Percentiles rank a stretch among this genome's conserved stretches.
Conservation (phyloP, 2,113 vertebrate genomes). For the Pogonocichla stellata region DNA sequence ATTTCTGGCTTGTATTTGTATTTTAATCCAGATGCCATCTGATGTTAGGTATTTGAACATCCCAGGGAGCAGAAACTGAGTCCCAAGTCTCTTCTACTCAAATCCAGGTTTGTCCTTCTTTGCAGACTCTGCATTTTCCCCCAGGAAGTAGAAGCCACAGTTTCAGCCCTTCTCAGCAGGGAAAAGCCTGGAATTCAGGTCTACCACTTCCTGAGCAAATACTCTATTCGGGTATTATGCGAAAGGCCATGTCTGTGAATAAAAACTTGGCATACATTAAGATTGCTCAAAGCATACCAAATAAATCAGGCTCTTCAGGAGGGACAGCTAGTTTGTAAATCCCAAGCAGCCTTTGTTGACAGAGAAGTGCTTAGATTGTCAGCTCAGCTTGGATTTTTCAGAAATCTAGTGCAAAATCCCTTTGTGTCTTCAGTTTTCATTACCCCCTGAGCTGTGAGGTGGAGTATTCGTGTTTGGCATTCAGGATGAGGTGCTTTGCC, state of each 20-base stretch:
- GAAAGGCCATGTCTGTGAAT: conserved; percentile 19
- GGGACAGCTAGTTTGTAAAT: conserved; percentile 46
- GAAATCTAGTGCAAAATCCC: conserved; percentile 58
- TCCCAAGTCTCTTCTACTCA: background rate
- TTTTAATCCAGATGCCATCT: background rate
- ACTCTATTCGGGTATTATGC: background rate
- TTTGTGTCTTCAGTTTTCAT: conserved; percentile 59
- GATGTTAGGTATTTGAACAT: background rate
- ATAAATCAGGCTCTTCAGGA: conserved; percentile 45
- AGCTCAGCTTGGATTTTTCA: conserved; percentile 57
- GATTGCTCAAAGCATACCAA: conserved; percentile 14
- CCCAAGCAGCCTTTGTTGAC: conserved; percentile 50
- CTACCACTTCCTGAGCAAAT: conserved; percentile 23
- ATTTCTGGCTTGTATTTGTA: conserved; percentile 16
- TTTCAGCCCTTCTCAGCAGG: background rate
- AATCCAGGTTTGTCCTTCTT: background rate
- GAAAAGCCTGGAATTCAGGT: conserved; percentile 23
- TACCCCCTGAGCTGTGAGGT: conserved; percentile 20
- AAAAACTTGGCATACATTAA: conserved; percentile 24
- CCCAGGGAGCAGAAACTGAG: background rate
- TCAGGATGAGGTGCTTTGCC: background rate
- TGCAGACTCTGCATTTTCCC: background rate
- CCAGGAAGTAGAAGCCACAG: background rate
- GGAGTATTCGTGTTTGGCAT: background rate
- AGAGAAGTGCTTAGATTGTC: conserved; percentile 58